Evolutionary conservation across 2,888 invertebrate genomes (phyloP).

Genomic region (Megastigmus dorsalis): DNA sequence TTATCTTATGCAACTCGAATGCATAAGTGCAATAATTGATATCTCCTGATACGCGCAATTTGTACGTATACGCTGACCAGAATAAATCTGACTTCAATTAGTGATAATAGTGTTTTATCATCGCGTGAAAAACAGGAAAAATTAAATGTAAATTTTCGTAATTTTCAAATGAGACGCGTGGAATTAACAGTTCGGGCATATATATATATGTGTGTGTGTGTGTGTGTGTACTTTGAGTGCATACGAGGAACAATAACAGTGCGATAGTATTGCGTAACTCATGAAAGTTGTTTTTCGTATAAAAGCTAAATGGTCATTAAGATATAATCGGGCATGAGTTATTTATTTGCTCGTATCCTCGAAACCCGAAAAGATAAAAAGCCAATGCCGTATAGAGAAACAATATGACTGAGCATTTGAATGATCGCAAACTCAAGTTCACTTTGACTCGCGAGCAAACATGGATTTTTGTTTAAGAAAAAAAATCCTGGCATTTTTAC

Average conservation of each 20-base stretch:
- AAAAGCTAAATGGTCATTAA: conserved; percentile 10
- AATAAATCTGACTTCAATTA: not conserved
- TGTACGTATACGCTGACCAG: no score
- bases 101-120: no score
- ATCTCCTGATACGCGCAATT: not conserved
- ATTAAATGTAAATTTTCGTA: no score
- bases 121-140: no score
- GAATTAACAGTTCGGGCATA: no score
- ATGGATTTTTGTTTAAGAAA: not conserved
- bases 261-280: conserved; percentile 20
- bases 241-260: no score
- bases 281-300: not conserved
- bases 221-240: no score
- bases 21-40: conserved; percentile 13
- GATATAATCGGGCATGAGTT: conserved; percentile 5
- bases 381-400: conserved; percentile 27
- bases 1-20: not conserved
- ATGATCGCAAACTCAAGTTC: conserved; percentile 23
- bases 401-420: not conserved
- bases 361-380: conserved; percentile 13
- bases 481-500: conserved; percentile 36
- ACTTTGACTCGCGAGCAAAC: not conserved
- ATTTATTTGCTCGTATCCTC: not conserved
- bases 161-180: no score
- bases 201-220: no score